Evolutionary conservation across 2,888 invertebrate species (phyloP).

Genomic region (Trilocha varians): DNA sequence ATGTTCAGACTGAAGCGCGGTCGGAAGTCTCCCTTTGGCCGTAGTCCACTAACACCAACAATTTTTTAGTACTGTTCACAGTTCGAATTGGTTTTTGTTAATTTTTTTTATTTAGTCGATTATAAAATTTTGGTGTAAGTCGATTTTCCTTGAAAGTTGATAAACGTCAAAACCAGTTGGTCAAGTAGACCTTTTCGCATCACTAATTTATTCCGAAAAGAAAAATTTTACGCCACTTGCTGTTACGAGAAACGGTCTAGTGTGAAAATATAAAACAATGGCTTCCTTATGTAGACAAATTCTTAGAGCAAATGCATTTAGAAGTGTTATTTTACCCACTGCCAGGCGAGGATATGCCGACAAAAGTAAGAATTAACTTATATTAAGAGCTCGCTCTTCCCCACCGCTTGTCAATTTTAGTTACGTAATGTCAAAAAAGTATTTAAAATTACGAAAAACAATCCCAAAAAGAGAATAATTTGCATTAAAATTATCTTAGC

Average conservation of each 20-base stretch:
- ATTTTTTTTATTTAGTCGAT: too few relatives aligned
- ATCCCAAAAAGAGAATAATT: background rate
- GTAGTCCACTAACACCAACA: too few relatives aligned
- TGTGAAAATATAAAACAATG: constrained; percentile 71
- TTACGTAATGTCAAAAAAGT: constrained; percentile 68
- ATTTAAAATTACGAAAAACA: constrained; percentile 1
- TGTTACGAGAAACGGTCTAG: constrained; percentile 64
- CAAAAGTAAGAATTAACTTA: constrained; percentile 74
- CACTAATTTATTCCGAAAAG: constrained; percentile 21
- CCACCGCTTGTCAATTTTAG: constrained; percentile 49
- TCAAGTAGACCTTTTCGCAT: too few relatives aligned
- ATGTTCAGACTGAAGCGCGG: too few relatives aligned
- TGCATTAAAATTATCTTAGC: background rate
- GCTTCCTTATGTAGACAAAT: constrained; percentile 84
- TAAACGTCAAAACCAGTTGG: too few relatives aligned
- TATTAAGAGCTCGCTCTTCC: constrained; percentile 19
- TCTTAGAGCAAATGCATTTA: constrained; percentile 76
- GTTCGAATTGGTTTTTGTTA: too few relatives aligned
- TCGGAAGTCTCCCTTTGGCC: too few relatives aligned
- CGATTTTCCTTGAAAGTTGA: too few relatives aligned
- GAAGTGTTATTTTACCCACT: constrained; percentile 75
- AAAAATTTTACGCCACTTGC: constrained; percentile 47
- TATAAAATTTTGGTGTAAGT: too few relatives aligned
- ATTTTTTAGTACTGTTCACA: too few relatives aligned
- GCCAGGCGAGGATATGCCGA: constrained; percentile 75